Evolutionary conservation across 2,888 invertebrate species (phyloP), one percentile per base, ranked within the genome.

Genomic region (Drosophila phalerata): DNA sequence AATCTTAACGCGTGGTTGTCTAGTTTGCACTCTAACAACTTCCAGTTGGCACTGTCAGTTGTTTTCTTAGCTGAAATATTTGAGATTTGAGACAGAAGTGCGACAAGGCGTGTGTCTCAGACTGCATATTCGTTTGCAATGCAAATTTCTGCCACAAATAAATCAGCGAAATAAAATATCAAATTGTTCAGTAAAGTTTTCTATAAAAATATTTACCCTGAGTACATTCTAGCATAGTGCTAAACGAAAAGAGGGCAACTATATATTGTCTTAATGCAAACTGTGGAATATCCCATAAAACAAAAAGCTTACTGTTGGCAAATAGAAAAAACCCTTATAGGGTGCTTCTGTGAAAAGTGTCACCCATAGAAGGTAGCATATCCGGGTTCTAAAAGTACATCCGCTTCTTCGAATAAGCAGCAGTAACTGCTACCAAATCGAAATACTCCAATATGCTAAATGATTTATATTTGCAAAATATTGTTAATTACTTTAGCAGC

Each of bases 21-120:
- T 77, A 51, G 75, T 79, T 80, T 87, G 81, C 81, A 70, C 76
- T 82, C 87, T 80, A 85, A 87, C 87, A 85, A 80, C 78, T 75
- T 78, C 65, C 75, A 77, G 65, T 69, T 78, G 74, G 32, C 22
- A 58, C 62, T 73, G 74, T 66, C 77, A 65, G 60, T 64, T 30
- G 48, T 47, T 61, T 38, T 45, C 45, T 45, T 32, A 9, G 28
- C 64, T 69, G 51, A 70, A 55, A 81, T 61, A 79, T 77, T 77
- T 51, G 48, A 77, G 82, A 68, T 77, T 77, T 51, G 48, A 77
- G 82, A 68, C 77, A 71, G 84, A 73, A 81, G 69, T 81, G 79
- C 63, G 70, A 68, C 77, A 81, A 66, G 76, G 73, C 76, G 73
- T 73, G 73, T 65, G 73, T 62, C 58, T 49, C 10, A 25, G 42